These are phyloP conservation scores for Caenorhabditis becei DNA, from an alignment of 2,888 invertebrate genomes.

Conservation along the genomic window DNA sequence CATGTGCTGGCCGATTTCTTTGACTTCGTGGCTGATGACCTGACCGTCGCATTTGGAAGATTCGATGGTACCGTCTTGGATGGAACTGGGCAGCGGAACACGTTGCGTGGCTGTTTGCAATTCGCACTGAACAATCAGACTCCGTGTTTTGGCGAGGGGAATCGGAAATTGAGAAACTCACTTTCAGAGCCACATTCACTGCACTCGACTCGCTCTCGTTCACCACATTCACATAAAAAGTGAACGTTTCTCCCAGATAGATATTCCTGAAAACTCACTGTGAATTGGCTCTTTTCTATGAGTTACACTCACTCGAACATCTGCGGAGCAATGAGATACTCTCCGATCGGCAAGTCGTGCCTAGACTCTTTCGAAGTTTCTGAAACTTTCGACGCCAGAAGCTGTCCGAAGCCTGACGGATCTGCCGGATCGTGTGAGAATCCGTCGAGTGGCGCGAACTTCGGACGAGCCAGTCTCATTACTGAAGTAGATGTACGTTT, in stretches of 20 bases:
- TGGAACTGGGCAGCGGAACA: constrained; percentile 86
- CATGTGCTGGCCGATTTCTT: constrained; percentile 98
- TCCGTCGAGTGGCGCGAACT: constrained; percentile 89
- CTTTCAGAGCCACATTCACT: constrained; percentile 90
- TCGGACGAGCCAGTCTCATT: constrained; percentile 95
- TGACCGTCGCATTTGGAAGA: constrained; percentile 93
- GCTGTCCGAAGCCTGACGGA: constrained; percentile 63
- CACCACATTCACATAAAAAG: constrained; percentile 96
- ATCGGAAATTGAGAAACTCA: constrained; percentile 76
- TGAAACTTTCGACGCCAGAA: constrained; percentile 28
- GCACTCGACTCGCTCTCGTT: constrained; percentile 93
- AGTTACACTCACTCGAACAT: constrained; percentile 88
- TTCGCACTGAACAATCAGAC: constrained; percentile 86
- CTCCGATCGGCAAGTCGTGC: constrained; percentile 86
- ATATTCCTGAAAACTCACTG: constrained; percentile 87
- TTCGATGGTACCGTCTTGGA: constrained; percentile 84
- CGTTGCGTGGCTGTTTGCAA: constrained; percentile 93
- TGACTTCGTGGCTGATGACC: constrained; percentile 98
- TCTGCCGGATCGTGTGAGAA: constrained; percentile 87
- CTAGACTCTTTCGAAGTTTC: constrained; percentile 60
- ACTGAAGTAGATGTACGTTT: constrained; percentile 83
- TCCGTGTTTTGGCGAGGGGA: neutral
- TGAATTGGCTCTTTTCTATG: neutral
- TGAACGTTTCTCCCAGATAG: constrained; percentile 97
- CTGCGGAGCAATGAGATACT: constrained; percentile 94